A percentile compares a stretch with the other conserved stretches of the same genome.
Evolutionary conservation across 2,113 vertebrate species (phyloP).

Genomic region (Morphnarchus princeps): DNA sequence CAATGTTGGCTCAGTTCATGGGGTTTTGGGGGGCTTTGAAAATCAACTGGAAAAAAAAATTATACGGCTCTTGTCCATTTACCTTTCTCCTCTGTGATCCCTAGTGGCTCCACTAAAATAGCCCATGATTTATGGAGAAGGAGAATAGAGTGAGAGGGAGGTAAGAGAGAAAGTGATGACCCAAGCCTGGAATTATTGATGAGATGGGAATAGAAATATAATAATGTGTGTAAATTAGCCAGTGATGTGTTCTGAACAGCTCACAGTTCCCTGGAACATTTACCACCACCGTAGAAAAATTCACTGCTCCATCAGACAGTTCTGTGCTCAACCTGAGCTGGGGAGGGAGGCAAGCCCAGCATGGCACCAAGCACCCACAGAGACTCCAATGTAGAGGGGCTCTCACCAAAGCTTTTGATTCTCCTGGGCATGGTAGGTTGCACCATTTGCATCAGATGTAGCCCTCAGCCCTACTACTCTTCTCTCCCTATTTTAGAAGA

Average conservation of each 20-base stretch:
- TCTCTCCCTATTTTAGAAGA: background rate
- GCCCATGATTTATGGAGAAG: slow-evolving; percentile 22
- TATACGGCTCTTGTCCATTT: background rate
- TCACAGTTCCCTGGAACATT: background rate
- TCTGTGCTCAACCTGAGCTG: background rate
- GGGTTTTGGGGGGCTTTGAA: background rate
- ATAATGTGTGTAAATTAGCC: slow-evolving; percentile 22
- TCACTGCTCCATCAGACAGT: background rate
- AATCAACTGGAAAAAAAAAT: background rate
- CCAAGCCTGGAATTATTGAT: slow-evolving; percentile 46
- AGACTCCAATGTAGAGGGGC: background rate
- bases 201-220: slow-evolving; percentile 42
- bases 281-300: background rate
- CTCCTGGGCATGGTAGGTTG: background rate
- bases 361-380: background rate
- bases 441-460: background rate
- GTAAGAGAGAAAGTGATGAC: background rate
- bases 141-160: background rate
- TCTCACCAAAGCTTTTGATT: background rate
- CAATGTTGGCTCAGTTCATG: background rate
- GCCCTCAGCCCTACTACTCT: background rate
- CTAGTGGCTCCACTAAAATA: slow-evolving; percentile 14
- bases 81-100: slow-evolving; percentile 5
- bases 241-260: background rate
- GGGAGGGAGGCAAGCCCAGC: background rate